phyloP scores from a whole-genome alignment of 2,797 vertebrate species.

The Cyclopterus lumpus region DNA sequence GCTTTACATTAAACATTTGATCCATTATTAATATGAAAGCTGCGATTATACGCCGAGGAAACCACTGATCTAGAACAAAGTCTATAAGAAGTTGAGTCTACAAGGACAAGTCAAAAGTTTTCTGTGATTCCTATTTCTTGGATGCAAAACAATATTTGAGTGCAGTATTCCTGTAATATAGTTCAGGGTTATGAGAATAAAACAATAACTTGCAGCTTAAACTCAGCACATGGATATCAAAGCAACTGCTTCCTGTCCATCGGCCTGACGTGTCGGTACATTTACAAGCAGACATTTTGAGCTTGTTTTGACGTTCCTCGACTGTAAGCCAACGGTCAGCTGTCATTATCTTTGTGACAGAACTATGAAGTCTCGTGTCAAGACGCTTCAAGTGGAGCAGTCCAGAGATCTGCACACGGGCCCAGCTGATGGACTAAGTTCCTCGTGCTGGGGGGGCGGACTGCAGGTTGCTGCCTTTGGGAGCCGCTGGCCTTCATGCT shows the following conservation, averaged over 20 bases:
- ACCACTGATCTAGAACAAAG: neutral
- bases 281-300: conserved; percentile 25
- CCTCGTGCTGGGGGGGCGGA: conserved; percentile 46
- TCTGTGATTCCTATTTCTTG: neutral
- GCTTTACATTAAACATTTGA: neutral
- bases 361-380: conserved; percentile 69
- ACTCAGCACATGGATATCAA: conserved; percentile 13
- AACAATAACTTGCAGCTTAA: neutral
- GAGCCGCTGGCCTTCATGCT: conserved; percentile 43
- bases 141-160: neutral
- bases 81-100: neutral
- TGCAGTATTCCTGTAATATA: neutral
- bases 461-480: conserved; percentile 55
- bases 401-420: conserved; percentile 62
- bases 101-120: neutral
- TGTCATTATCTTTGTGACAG: conserved; percentile 68
- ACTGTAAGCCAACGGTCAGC: conserved; percentile 67
- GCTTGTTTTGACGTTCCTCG: conserved; percentile 41
- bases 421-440: conserved; percentile 70
- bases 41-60: neutral
- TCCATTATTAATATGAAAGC: neutral
- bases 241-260: conserved; percentile 8
- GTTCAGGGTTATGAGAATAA: neutral
- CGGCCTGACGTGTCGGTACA: conserved; percentile 24
- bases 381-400: conserved; percentile 68